Evolutionary conservation across 1,140 invertebrate genomes (phyloP).

Genomic region (Leptinotarsa texana): DNA sequence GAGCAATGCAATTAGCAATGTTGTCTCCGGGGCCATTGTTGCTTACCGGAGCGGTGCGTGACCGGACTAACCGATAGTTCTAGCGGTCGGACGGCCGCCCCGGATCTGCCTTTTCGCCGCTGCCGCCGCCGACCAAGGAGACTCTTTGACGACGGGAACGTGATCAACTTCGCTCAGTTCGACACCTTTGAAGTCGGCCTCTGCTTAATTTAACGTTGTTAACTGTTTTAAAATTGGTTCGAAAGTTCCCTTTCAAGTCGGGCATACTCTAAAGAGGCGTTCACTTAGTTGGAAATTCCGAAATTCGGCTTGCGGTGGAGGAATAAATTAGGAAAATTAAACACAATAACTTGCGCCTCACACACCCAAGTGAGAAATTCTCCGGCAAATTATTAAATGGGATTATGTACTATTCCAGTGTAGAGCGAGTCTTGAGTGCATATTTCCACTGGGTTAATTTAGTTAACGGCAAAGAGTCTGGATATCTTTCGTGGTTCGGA

Average conservation of each 20-base stretch:
- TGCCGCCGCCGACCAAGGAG: background rate
- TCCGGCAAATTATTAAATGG: constrained; percentile 4
- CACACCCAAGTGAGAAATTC: constrained; percentile 13
- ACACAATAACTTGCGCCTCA: constrained; percentile 34
- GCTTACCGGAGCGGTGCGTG: constrained; percentile 48
- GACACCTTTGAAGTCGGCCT: constrained; percentile 46
- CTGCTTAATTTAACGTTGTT: constrained; percentile 48
- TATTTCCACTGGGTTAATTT: background rate
- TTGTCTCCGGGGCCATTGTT: constrained; percentile 52
- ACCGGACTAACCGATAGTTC: constrained; percentile 38
- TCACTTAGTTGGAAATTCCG: constrained; percentile 25
- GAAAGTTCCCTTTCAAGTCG: constrained; percentile 39
- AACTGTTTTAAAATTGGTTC: constrained; percentile 46
- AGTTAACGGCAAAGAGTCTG: background rate
- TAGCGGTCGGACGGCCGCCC: background rate
- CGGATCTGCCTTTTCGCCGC: background rate
- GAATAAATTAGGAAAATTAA: constrained; percentile 40
- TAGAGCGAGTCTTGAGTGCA: background rate
- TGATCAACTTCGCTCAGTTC: constrained; percentile 26
- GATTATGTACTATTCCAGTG: background rate
- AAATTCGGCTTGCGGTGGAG: constrained; percentile 23
- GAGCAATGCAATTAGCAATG: constrained; percentile 52
- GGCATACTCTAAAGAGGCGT: constrained; percentile 25
- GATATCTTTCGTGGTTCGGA: background rate
- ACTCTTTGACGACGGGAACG: constrained; percentile 17